Conservation (phyloP, 2,113 vertebrate genomes). For the Seriola dumerili region DNA sequence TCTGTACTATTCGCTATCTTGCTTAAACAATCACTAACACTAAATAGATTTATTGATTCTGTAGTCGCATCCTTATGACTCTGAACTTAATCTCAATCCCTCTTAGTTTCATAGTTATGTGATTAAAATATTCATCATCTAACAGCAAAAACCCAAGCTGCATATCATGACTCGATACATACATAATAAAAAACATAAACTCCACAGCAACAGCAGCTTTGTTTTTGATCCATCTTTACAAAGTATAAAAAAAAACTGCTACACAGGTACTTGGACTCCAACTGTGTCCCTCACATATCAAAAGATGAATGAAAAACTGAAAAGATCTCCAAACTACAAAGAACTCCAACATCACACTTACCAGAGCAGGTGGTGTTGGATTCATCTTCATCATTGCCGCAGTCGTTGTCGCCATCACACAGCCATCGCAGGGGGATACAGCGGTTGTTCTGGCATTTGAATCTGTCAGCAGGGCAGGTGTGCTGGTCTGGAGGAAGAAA, state of each 20-base stretch:
- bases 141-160: neutral
- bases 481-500: constrained; percentile 89
- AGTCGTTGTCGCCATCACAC: constrained; percentile 97
- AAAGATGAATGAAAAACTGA: neutral
- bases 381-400: constrained; percentile 95
- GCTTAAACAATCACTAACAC: no score
- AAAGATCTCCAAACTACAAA: neutral
- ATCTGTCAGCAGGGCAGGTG: constrained; percentile 95
- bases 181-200: no score
- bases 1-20: neutral
- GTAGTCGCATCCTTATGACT: neutral
- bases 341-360: constrained; percentile 57
- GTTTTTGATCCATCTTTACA: neutral
- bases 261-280: neutral
- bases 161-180: neutral
- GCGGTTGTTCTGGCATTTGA: constrained; percentile 98
- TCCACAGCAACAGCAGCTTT: neutral
- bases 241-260: neutral
- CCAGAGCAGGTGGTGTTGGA: constrained; percentile 97
- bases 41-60: neutral
- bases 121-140: neutral
- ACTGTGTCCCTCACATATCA: neutral
- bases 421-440: constrained; percentile 98
- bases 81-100: neutral
- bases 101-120: neutral